Conservation (phyloP, 2,113 vertebrate species). For the Henicopernis longicauda region DNA sequence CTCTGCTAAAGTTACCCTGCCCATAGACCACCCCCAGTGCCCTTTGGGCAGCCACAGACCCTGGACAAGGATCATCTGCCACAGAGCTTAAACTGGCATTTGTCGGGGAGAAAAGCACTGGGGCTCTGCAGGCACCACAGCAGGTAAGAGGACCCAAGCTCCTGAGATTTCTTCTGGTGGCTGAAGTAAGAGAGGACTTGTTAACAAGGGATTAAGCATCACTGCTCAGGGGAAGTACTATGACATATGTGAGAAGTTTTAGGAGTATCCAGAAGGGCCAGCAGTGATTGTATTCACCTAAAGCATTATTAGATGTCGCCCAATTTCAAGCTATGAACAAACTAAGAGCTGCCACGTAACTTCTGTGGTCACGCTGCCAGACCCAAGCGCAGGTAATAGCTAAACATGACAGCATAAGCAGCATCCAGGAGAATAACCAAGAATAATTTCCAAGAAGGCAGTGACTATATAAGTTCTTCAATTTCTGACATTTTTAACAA, state of each 20-base stretch:
- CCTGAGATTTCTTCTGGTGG: background rate
- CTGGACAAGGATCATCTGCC: background rate
- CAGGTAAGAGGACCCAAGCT: background rate
- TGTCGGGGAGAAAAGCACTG: background rate
- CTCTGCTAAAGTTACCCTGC: background rate
- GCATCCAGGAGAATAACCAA: background rate
- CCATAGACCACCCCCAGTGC: background rate
- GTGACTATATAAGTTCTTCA: background rate
- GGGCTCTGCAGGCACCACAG: background rate
- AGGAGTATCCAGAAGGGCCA: background rate
- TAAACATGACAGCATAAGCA: background rate
- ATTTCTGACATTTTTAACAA: background rate
- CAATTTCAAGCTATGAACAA: background rate
- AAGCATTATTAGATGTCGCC: background rate
- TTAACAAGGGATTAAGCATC: background rate
- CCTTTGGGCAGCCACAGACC: background rate
- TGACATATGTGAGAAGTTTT: background rate
- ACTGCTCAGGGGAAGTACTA: background rate
- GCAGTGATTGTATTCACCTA: background rate
- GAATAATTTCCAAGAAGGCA: background rate
- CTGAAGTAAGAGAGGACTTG: background rate
- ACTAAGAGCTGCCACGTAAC: background rate
- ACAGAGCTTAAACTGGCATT: background rate
- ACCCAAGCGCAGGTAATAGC: background rate
- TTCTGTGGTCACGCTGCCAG: background rate